Evolutionary conservation across 2,888 invertebrate species (phyloP), one percentile per base, ranked within the genome.

Genomic region (Prionchulus punctatus): DNA sequence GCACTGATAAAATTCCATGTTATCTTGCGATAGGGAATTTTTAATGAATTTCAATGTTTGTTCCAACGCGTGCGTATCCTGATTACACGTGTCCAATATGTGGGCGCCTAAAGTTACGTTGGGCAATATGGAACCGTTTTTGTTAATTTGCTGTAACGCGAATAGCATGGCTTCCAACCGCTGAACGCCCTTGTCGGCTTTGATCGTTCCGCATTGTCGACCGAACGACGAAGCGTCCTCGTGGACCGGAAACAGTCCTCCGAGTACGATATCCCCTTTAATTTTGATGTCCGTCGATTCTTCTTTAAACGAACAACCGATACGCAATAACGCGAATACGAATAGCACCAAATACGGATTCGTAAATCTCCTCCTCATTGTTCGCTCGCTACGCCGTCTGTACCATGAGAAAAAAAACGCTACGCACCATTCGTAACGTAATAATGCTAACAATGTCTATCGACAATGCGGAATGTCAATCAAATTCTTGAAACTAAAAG

Each of bases 11-110:
- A n/a, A 23, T 2, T 62, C 64, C 4, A 62, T 61, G 51, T 71
- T 62, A 2, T 66, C 68, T 0, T 69, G 57, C 18, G 61, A 57
- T 66, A 77, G 71, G 7, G 76, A 75, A 1, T 74, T 72, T 49
- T 76, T 69, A 55, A 79, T 75, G 65, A 78, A 79, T 61, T 78
- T 77, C 58, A 79, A 68, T 7, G 76, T 73, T 63, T 78, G 77
- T 62, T 79, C 78, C 55, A 79, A 66, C 4, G 78, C 79, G 63
- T 77, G 75, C 1, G 78, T 77, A 59, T 77, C 77, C 54, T 42
- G 36, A 21, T 50, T 50, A 64, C 78, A 80, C 0, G 79, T 79
- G 67, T 79, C 79, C 57, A 77, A 69, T 52, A 80, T 77, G 60
- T 74, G 68, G 18, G 67, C 69, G 26, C 77, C 79, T 21, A 80